Evolutionary conservation across 2,888 invertebrate genomes (phyloP).

Genomic region (Drosophila eohydei): DNA sequence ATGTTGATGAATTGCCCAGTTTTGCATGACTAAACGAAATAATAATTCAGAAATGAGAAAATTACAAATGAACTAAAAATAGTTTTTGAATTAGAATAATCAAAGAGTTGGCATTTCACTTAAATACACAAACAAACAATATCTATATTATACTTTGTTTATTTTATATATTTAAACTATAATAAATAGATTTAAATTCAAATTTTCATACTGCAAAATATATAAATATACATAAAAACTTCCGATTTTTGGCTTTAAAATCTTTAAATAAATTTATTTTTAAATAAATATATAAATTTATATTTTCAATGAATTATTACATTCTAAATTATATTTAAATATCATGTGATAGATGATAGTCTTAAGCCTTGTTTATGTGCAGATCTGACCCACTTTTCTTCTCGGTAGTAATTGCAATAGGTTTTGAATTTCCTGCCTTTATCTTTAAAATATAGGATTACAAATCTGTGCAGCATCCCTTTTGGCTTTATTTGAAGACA

Average conservation of each 20-base stretch:
- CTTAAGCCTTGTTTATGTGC: neutral
- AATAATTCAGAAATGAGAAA: conserved; percentile 25
- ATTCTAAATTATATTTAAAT: neutral
- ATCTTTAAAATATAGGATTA: neutral
- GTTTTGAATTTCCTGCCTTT: neutral
- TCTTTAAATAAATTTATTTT: neutral
- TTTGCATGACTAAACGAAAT: conserved; percentile 50
- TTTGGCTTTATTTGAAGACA: conserved; percentile 5
- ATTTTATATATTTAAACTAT: too few species aligned
- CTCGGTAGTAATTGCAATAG: neutral
- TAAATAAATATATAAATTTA: neutral
- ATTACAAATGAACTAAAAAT: conserved; percentile 7
- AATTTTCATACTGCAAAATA: neutral
- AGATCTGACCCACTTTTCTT: neutral
- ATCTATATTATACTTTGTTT: neutral
- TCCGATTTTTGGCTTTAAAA: neutral
- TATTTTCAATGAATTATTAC: neutral
- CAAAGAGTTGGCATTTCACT: neutral
- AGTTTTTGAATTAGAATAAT: neutral
- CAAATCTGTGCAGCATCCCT: conserved; percentile 1
- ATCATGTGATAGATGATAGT: neutral
- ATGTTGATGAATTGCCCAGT: conserved; percentile 50
- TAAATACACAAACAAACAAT: neutral
- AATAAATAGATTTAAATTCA: neutral
- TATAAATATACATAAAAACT: neutral